Percentiles rank a stretch among this genome's conserved stretches.
phyloP scores from a whole-genome alignment of 2,888 invertebrate species.

The Strigamia transsilvanica region DNA sequence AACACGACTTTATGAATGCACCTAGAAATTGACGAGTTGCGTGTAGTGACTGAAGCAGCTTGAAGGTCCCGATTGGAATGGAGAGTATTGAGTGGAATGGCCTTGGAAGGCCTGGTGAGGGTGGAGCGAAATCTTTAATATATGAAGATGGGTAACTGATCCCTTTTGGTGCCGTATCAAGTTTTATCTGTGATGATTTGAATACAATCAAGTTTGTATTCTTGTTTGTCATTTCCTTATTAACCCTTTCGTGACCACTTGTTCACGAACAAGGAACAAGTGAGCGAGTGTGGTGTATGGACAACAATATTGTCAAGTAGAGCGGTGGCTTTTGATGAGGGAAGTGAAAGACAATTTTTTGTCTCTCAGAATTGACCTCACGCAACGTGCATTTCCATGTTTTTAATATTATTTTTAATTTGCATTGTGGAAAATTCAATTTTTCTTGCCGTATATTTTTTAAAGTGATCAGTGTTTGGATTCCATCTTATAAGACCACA shows the following conservation, averaged over 20 bases:
- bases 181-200: conserved; percentile 13
- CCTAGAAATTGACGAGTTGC: too few relatives aligned
- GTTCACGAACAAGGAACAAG: conserved; percentile 26
- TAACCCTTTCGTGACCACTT: conserved; percentile 30
- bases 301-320: conserved; percentile 1
- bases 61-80: too few relatives aligned
- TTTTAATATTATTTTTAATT: background rate
- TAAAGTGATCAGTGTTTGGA: background rate
- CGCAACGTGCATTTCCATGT: background rate
- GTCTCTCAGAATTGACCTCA: conserved; percentile 1
- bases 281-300: conserved; percentile 7
- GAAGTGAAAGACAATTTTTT: conserved; percentile 21
- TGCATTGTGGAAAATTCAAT: background rate
- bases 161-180: conserved; percentile 25
- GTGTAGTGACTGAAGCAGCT: too few relatives aligned
- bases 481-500: background rate
- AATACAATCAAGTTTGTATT: conserved; percentile 25
- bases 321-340: conserved; percentile 11
- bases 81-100: background rate
- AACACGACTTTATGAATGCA: too few relatives aligned
- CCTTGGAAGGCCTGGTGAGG: background rate
- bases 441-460: background rate
- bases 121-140: background rate
- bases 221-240: conserved; percentile 25
- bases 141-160: conserved; percentile 30